phyloP scores from a whole-genome alignment of 2,113 vertebrate species.

The Colistium nudipinnis region DNA sequence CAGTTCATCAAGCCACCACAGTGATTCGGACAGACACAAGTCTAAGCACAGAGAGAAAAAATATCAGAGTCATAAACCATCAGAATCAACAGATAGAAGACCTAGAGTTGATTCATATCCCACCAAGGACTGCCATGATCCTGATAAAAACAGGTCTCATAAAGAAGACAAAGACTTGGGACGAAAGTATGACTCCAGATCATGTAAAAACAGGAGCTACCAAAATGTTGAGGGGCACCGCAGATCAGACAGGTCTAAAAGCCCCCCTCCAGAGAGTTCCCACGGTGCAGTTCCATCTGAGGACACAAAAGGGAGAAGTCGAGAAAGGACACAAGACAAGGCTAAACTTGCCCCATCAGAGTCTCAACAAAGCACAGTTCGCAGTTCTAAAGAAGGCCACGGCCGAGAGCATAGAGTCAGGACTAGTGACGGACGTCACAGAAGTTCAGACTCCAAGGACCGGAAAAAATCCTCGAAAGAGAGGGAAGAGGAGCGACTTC shows the following conservation, averaged over 20 bases:
- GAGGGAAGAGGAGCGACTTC: constrained; percentile 42
- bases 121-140: constrained; percentile 26
- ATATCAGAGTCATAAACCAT: constrained; percentile 24
- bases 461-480: constrained; percentile 45
- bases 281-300: background rate
- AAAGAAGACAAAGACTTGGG: constrained; percentile 75
- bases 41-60: constrained; percentile 54
- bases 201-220: constrained; percentile 66
- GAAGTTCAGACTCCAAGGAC: constrained; percentile 50
- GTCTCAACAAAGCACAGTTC: background rate
- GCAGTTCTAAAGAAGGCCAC: constrained; percentile 23
- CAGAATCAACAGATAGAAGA: constrained; percentile 36
- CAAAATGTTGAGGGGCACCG: constrained; percentile 66
- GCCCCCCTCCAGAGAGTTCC: constrained; percentile 26
- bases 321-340: constrained; percentile 33
- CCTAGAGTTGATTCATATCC: constrained; percentile 37
- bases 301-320: constrained; percentile 20
- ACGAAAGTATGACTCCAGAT: constrained; percentile 78
- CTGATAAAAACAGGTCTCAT: constrained; percentile 53
- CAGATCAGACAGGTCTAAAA: constrained; percentile 73
- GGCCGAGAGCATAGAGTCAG: constrained; percentile 32
- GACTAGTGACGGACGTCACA: constrained; percentile 14
- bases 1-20: constrained; percentile 62
- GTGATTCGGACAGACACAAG: constrained; percentile 60
- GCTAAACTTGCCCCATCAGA: constrained; percentile 10